phyloP scores from a whole-genome alignment of 1,140 invertebrate species.

The Akabosia matsudoensis region DNA sequence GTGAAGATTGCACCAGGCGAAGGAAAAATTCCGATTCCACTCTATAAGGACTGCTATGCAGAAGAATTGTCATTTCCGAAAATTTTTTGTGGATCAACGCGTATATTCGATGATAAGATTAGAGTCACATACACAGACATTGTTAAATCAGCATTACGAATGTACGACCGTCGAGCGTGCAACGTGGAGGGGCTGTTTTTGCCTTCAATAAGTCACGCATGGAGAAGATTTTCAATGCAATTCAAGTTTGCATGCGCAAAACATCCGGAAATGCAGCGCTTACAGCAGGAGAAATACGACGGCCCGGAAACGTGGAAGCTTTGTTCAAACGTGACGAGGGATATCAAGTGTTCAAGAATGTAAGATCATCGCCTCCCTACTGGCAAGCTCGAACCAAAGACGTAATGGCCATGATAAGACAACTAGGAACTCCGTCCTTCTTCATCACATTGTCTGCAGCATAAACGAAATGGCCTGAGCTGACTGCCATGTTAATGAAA shows the following conservation, averaged over 20 bases:
- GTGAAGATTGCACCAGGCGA: background rate
- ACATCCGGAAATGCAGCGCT: background rate
- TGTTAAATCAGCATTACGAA: background rate
- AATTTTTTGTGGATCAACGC: constrained; percentile 17
- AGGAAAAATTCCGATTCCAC: constrained; percentile 26
- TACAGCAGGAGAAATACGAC: background rate
- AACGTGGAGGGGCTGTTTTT: background rate
- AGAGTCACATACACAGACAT: background rate
- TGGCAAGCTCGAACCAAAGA: constrained; percentile 26
- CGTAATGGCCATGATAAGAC: constrained; percentile 51
- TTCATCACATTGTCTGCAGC: constrained; percentile 51
- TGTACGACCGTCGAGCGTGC: background rate
- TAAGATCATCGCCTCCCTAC: constrained; percentile 47
- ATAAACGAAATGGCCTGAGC: constrained; percentile 51
- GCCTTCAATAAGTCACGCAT: background rate
- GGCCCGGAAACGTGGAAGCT: background rate
- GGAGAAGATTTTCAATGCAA: background rate
- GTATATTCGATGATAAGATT: background rate
- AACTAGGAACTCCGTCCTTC: constrained; percentile 50
- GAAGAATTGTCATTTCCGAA: constrained; percentile 14
- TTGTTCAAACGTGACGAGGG: constrained; percentile 29
- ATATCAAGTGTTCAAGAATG: constrained; percentile 43
- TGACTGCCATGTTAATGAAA: constrained; percentile 51
- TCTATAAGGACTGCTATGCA: constrained; percentile 38
- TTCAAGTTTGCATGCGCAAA: background rate